phyloP scores from a whole-genome alignment of 2,888 invertebrate genomes.

The Hemaris fuciformis region DNA sequence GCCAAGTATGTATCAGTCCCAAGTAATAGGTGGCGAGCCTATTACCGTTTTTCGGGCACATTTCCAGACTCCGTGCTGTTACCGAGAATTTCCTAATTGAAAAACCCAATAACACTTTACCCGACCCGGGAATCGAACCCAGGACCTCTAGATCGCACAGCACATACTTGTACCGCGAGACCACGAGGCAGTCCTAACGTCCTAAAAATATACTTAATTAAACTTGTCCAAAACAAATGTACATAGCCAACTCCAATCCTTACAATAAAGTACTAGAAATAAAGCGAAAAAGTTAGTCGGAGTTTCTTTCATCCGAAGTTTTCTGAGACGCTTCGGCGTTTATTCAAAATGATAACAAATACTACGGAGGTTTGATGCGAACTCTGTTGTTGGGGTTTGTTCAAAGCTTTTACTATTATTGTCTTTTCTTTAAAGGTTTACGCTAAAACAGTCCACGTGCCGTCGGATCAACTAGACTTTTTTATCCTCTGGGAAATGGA shows the following conservation, averaged over 20 bases:
- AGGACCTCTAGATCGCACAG: too few species aligned
- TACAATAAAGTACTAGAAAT: neutral
- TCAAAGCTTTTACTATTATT: neutral
- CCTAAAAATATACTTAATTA: neutral
- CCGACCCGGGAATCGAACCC: too few species aligned
- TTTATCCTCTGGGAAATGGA: neutral
- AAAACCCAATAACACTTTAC: too few species aligned
- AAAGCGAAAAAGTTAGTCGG: neutral
- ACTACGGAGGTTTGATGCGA: neutral
- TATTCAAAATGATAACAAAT: neutral
- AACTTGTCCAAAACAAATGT: neutral
- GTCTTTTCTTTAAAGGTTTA: neutral
- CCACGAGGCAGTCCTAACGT: too few species aligned
- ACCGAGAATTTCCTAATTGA: too few species aligned
- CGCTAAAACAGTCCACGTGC: neutral
- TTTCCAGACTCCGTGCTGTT: neutral
- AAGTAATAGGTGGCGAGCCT: too few species aligned
- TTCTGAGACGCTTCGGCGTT: neutral
- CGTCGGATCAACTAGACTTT: neutral
- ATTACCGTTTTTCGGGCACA: too few species aligned
- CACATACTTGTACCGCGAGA: too few species aligned
- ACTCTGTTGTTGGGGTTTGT: neutral
- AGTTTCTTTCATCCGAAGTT: neutral
- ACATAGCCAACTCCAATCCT: neutral
- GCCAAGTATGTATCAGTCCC: too few species aligned